These are phyloP conservation scores for Eleutherodactylus coqui DNA, from an alignment of 2,797 vertebrate species.

Conservation along the genomic window DNA sequence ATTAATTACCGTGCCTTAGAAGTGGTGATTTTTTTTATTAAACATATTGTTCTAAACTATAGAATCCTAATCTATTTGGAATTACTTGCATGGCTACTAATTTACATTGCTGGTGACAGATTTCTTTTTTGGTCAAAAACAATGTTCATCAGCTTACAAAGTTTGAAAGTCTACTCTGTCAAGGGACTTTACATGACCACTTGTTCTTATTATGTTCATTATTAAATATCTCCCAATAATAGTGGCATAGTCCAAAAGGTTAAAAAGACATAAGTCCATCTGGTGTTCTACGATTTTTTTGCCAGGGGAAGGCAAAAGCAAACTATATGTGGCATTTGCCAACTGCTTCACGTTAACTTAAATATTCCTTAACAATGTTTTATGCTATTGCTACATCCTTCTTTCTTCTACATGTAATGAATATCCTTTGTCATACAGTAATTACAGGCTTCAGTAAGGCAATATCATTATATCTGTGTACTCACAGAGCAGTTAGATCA, in stretches of 20 bases:
- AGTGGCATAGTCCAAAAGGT: background rate
- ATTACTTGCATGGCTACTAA: conserved; percentile 21
- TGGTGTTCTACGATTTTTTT: too few species aligned
- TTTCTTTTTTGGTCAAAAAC: conserved; percentile 22
- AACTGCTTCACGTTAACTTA: too few species aligned
- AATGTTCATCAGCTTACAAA: background rate
- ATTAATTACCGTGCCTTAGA: conserved; percentile 75
- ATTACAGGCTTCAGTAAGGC: too few species aligned
- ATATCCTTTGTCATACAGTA: too few species aligned
- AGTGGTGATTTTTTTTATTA: conserved; percentile 70
- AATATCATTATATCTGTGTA: too few species aligned
- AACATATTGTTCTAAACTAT: conserved; percentile 66
- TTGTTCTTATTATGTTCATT: background rate
- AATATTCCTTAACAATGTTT: too few species aligned
- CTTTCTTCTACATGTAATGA: too few species aligned
- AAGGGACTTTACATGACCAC: background rate
- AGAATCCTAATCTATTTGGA: conserved; percentile 39
- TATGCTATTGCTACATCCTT: too few species aligned
- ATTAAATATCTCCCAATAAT: background rate
- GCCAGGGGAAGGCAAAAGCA: too few species aligned
- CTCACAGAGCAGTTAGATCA: too few species aligned
- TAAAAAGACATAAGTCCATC: too few species aligned
- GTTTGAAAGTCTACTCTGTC: conserved; percentile 22
- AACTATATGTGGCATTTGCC: too few species aligned
- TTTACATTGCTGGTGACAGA: conserved; percentile 33